These are phyloP conservation scores for Araneus ventricosus DNA, from an alignment of 1,140 invertebrate species.

Conservation along the genomic window DNA sequence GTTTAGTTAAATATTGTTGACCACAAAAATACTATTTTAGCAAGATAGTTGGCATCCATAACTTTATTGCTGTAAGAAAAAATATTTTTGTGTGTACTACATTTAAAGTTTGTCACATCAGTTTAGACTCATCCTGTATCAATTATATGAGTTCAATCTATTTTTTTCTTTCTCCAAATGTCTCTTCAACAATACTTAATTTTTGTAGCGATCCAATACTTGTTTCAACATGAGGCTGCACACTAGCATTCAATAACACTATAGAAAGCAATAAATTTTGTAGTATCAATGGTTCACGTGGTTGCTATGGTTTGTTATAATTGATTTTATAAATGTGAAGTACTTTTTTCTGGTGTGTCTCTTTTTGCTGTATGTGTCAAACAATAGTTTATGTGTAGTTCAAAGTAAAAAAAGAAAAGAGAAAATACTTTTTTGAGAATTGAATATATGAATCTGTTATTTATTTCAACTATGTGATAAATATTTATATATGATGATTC, in stretches of 20 bases:
- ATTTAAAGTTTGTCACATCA: too few species aligned
- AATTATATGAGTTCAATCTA: not conserved
- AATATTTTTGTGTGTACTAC: too few species aligned
- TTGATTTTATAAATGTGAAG: constrained; percentile 1
- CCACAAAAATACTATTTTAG: too few species aligned
- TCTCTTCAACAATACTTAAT: not conserved
- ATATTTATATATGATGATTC: not conserved
- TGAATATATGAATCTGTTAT: not conserved
- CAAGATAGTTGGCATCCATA: too few species aligned
- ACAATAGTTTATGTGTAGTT: constrained; percentile 56
- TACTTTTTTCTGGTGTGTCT: not conserved
- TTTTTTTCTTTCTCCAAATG: not conserved
- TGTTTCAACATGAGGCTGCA: constrained; percentile 10
- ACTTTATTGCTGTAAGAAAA: too few species aligned
- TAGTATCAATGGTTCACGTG: constrained; percentile 49
- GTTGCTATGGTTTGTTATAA: constrained; percentile 11
- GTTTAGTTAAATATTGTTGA: too few species aligned
- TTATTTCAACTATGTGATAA: constrained; percentile 4
- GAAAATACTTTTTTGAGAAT: not conserved
- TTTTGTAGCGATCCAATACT: not conserved
- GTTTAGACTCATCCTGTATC: not conserved
- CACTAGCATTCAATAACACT: constrained; percentile 35
- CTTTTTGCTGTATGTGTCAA: constrained; percentile 39
- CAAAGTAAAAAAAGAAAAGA: not conserved
- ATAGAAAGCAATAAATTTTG: constrained; percentile 70